Evolutionary conservation across 2,113 vertebrate genomes (phyloP), one percentile per base, ranked within the genome.

Genomic region (Solenodon paradoxus): DNA sequence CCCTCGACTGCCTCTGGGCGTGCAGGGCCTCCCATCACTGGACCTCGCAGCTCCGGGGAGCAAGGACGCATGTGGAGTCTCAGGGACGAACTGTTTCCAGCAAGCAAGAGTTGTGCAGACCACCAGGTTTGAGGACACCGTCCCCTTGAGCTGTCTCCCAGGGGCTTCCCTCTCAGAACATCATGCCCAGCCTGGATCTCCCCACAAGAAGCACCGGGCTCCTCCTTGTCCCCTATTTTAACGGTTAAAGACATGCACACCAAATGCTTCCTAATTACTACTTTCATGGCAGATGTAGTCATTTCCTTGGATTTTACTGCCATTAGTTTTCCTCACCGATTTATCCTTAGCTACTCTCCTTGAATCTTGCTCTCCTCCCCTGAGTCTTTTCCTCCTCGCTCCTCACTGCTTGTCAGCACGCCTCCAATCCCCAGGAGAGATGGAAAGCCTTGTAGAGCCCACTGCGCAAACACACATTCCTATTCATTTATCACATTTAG

Each of bases 401-500:
- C 98, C 98, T 98, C 98, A 95, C 95, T 97, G 98, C 98, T 97
- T 98, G 99, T 98, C 98, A 98, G 98, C 98, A 97, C 97, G 98
- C 98, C 98, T 98, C 98, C 96, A 86, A 97, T 97, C 98, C 98
- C 98, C 98, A 87, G 98, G 98, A 97, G 98, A 98, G 98, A 98
- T 94, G 93, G 98, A 97, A 97, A 98, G 98, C 98, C 98, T 99
- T 98, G 98, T 98, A 98, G 98, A 98, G 98, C 98, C 98, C 98
- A 98, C 97, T 97, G 98, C 98, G 98, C 99, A 99, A 98, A 99
- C 98, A 99, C 98, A 98, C 98, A 99, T 98, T 99, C 98, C 98
- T 98, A 98, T 98, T 99, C 99, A 99, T 99, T 99, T 99, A 99
- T 99, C 99, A 99, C 98, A 99, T 99, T 99, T 98, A 98, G 99